Evolutionary conservation across 2,113 vertebrate species (phyloP).

Genomic region (Pholis gunnellus): DNA sequence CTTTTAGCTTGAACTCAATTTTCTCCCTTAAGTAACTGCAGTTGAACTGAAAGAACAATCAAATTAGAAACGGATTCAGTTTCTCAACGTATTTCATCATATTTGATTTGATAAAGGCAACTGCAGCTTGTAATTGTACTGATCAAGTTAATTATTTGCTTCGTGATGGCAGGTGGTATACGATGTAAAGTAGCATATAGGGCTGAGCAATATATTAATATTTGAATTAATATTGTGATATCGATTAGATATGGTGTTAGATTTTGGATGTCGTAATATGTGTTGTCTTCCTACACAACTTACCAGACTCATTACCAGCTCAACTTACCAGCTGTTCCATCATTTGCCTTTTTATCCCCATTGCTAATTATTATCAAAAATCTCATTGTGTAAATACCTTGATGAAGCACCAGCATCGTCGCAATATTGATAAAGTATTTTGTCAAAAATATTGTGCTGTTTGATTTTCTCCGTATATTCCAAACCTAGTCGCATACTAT

Average conservation of each 20-base stretch:
- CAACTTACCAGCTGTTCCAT: background rate
- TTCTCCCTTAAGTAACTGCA: background rate
- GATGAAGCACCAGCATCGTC: background rate
- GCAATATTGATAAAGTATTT: background rate
- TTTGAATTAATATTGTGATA: background rate
- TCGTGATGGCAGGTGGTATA: background rate
- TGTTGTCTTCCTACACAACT: background rate
- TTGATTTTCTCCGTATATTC: background rate
- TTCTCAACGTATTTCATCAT: background rate
- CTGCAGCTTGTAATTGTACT: background rate
- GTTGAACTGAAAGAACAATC: conserved; percentile 1
- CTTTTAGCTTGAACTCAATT: background rate
- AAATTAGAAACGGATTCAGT: background rate
- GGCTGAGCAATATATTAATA: background rate
- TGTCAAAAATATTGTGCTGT: background rate
- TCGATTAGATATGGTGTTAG: background rate
- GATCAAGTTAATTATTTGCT: background rate
- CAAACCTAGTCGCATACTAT: background rate
- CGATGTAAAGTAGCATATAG: background rate
- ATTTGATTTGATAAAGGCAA: background rate
- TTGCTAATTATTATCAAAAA: background rate
- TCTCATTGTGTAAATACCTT: background rate
- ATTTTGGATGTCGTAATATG: background rate
- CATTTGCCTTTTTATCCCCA: background rate
- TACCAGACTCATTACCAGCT: too few relatives aligned